These are phyloP conservation scores for Astatotilapia flaviijosephi DNA, from an alignment of 2,113 vertebrate genomes.

Conservation along the genomic window DNA sequence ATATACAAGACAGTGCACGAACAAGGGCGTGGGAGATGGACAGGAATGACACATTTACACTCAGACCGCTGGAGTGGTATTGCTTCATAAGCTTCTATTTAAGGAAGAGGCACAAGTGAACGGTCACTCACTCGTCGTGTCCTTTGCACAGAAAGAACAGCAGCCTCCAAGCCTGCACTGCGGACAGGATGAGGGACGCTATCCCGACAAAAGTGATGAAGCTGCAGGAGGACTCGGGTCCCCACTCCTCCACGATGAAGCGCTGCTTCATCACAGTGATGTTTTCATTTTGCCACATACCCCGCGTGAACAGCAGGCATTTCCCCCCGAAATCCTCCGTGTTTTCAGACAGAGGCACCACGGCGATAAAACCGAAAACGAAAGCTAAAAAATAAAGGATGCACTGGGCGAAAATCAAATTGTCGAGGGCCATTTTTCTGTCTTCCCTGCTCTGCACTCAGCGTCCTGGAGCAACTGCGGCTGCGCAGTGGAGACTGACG, in stretches of 20 bases:
- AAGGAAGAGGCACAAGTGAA: not conserved
- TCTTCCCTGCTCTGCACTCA: conserved; percentile 1
- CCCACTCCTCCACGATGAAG: conserved; percentile 97
- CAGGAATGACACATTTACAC: not conserved
- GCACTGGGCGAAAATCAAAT: conserved; percentile 87
- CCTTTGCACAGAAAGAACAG: conserved; percentile 96
- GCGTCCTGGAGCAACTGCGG: conserved; percentile 49
- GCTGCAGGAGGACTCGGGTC: conserved; percentile 88
- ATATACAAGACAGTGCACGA: not conserved
- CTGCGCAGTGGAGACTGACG: conserved; percentile 49
- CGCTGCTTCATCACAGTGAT: conserved; percentile 88
- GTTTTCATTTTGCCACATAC: conserved; percentile 97
- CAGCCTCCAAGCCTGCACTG: conserved; percentile 90
- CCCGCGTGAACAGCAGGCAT: conserved; percentile 92
- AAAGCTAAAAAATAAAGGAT: conserved; percentile 88
- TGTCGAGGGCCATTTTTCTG: conserved; percentile 82
- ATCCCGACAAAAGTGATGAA: conserved; percentile 89
- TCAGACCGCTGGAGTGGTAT: not conserved
- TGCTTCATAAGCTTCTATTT: not conserved
- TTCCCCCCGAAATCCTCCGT: conserved; percentile 87
- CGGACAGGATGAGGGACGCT: conserved; percentile 87
- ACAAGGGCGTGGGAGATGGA: not conserved
- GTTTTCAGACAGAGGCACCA: conserved; percentile 92
- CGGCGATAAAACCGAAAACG: conserved; percentile 86
- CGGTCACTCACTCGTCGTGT: conserved; percentile 88